Evolutionary conservation across 2,113 vertebrate species (phyloP), one percentile per base, ranked within the genome.

Genomic region (Trogon surrucura): DNA sequence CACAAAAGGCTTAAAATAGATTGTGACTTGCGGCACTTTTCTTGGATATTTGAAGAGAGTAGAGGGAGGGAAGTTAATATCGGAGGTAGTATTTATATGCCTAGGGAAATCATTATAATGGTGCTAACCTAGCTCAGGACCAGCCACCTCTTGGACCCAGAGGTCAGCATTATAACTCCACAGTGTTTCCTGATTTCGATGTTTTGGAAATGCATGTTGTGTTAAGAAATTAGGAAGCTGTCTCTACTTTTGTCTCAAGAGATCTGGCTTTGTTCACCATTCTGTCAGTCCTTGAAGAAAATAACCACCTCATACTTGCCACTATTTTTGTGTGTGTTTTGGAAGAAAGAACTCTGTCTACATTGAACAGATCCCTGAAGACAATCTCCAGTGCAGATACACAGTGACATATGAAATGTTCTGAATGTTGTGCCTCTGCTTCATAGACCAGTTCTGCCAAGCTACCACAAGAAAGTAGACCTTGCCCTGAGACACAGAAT

Each of bases 301-400:
- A 74, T 58, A 50, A 1, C 2, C 30, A 14, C 53, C 45, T 87
- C 0, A 1, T 89, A 81, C 34, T 44, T 67, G 72, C 29, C 65
- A 30, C 60, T 91, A 48, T 91, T 95, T 93, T 95, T 81, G 71
- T n/a, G 41, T 44, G 27, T 56, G 48, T 58, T 95, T 96, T 57
- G 79, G 54, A 89, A 87, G 41, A 74, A 84, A 85, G 45, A 91
- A 45, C 34, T 77, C 51, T 84, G 64, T 62, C 83, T 69, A n/a
- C 80, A 20, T 47, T 1, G 26, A 93, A 91, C 23, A 80, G 89
- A 89, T 65, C 19, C 54, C 62, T 30, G 27, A 95, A 85, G 80
- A 92, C 26, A 75, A 57, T 61, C 66, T 75, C 56, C 64, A 74
- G 65, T n/a, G 32, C 80, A 89, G 53, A 51, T 29, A 56, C 29